Percentiles rank a stretch among this genome's conserved stretches.
phyloP scores from a whole-genome alignment of 2,888 invertebrate genomes.

The Eristalis arbustorum region DNA sequence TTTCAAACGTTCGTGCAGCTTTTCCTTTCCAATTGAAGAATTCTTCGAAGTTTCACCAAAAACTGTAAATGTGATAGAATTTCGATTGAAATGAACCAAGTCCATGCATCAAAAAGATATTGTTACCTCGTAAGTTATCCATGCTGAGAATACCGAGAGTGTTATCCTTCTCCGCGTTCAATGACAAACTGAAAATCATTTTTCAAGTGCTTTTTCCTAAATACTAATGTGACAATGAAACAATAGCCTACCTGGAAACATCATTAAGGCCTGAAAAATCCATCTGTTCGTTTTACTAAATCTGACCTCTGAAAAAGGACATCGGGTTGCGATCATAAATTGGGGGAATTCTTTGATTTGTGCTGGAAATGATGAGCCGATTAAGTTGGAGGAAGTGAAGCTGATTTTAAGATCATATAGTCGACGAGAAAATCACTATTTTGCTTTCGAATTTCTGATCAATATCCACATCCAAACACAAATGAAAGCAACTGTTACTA shows the following conservation, averaged over 20 bases:
- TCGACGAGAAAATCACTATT: too few relatives aligned
- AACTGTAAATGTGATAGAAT: slow-evolving; percentile 67
- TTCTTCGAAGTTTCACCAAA: slow-evolving; percentile 75
- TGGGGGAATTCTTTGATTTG: neutral
- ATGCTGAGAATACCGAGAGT: slow-evolving; percentile 72
- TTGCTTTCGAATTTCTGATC: neutral
- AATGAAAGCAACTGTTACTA: slow-evolving; percentile 46
- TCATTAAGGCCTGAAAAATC: slow-evolving; percentile 15
- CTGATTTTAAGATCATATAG: too few relatives aligned
- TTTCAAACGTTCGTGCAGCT: slow-evolving; percentile 63
- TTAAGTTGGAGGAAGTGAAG: neutral
- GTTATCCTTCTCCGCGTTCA: slow-evolving; percentile 51
- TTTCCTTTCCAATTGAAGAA: slow-evolving; percentile 68
- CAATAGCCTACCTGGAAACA: slow-evolving; percentile 32
- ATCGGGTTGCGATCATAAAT: neutral
- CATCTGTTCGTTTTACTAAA: neutral
- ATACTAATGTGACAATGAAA: neutral
- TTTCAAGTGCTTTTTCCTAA: neutral
- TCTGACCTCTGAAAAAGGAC: neutral
- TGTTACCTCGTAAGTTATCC: slow-evolving; percentile 75
- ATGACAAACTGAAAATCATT: slow-evolving; percentile 26
- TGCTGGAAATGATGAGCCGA: neutral
- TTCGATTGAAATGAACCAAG: neutral
- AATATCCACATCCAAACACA: neutral
- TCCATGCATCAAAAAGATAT: neutral